Conservation (phyloP, 2,888 invertebrate species). For the Apamea sordens region DNA sequence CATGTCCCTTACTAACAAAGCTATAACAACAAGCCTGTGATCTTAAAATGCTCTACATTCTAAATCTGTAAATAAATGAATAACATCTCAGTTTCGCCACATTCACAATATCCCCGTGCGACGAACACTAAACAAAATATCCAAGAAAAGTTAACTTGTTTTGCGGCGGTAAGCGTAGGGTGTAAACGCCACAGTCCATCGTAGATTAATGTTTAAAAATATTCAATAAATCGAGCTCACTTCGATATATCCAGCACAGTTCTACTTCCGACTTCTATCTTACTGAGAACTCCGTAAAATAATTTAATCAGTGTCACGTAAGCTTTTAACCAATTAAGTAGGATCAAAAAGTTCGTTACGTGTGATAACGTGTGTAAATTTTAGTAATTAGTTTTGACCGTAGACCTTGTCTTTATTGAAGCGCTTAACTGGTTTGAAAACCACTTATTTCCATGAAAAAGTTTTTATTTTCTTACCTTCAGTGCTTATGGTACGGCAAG, state of each 20-base stretch:
- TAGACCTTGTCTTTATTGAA: constrained; percentile 1
- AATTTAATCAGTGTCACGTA: background rate
- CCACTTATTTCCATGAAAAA: background rate
- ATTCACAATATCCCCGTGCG: background rate
- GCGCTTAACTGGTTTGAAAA: constrained; percentile 19
- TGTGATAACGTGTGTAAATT: background rate
- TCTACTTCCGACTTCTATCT: constrained; percentile 10
- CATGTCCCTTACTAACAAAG: background rate
- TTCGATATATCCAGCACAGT: constrained; percentile 18
- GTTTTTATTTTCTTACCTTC: background rate
- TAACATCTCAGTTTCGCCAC: background rate
- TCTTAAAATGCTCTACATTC: background rate
- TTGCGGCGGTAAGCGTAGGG: background rate
- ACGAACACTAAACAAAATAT: background rate
- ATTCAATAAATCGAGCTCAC: background rate
- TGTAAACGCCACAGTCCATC: background rate
- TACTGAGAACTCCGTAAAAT: constrained; percentile 13
- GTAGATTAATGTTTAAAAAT: background rate
- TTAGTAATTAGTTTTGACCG: background rate
- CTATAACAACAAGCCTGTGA: background rate
- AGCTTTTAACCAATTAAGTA: background rate
- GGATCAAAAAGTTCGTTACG: background rate
- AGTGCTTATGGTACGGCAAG: background rate
- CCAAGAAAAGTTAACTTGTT: background rate
- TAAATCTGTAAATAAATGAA: background rate